Percentiles rank a stretch among this genome's conserved stretches.
Evolutionary conservation across 2,797 vertebrate genomes (phyloP).

Genomic region (Amblyraja radiata): DNA sequence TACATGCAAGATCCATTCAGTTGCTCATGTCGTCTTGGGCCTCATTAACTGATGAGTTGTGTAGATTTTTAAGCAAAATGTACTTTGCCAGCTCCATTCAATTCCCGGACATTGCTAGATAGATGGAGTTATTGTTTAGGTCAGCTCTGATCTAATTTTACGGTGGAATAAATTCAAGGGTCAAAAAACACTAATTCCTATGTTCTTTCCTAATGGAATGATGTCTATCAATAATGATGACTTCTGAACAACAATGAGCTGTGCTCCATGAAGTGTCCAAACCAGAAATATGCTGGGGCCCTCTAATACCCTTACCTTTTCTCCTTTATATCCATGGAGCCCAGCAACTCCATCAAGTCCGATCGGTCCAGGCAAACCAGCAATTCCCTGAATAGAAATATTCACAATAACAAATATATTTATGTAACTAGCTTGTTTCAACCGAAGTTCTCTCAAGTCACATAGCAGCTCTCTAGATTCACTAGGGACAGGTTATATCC

Average conservation of each 20-base stretch:
- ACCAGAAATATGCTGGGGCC: not conserved
- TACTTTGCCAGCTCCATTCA: no score
- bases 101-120: no score
- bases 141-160: not conserved
- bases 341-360: slow-evolving; percentile 73
- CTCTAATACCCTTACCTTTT: slow-evolving; percentile 58
- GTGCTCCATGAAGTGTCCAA: not conserved
- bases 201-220: not conserved
- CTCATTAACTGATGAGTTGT: no score
- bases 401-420: not conserved
- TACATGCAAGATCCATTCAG: no score
- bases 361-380: slow-evolving; percentile 72
- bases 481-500: not conserved
- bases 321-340: slow-evolving; percentile 64
- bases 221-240: not conserved
- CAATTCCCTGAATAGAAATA: slow-evolving; percentile 58
- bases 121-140: not conserved
- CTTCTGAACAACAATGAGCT: not conserved
- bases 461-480: not conserved
- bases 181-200: not conserved
- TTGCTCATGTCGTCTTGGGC: no score
- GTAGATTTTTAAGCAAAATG: no score
- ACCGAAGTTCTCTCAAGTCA: not conserved
- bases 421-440: not conserved
- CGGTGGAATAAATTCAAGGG: not conserved